Evolutionary conservation across 2,888 invertebrate genomes (phyloP).

Genomic region (Apoda limacodes): DNA sequence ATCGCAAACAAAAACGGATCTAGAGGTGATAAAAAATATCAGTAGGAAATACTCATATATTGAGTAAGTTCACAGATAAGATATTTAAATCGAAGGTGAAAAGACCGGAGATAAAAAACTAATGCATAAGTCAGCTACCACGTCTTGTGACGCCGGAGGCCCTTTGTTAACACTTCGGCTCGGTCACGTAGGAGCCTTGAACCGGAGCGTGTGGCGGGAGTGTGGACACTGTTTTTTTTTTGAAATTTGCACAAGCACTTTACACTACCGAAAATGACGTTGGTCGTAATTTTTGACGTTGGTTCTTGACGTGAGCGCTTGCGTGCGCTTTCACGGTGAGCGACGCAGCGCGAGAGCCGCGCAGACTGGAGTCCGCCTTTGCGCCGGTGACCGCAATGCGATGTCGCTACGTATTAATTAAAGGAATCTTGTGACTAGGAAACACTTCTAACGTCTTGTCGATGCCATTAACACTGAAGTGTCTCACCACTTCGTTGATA

Average conservation of each 20-base stretch:
- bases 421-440: slow-evolving; percentile 34
- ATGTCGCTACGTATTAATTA: slow-evolving; percentile 41
- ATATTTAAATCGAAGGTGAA: slow-evolving; percentile 52
- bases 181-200: slow-evolving; percentile 53
- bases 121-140: slow-evolving; percentile 34
- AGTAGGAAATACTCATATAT: no score
- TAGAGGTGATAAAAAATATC: no score
- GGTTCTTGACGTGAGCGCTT: slow-evolving; percentile 2
- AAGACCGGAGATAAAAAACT: slow-evolving; percentile 50
- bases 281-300: slow-evolving; percentile 12
- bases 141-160: slow-evolving; percentile 44
- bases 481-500: slow-evolving; percentile 17
- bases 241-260: slow-evolving; percentile 39
- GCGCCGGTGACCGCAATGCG: slow-evolving; percentile 24
- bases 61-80: slow-evolving; percentile 46
- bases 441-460: slow-evolving; percentile 25
- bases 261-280: slow-evolving; percentile 21
- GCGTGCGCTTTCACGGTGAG: background rate
- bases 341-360: slow-evolving; percentile 24
- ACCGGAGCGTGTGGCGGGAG: slow-evolving; percentile 19
- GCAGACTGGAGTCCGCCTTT: slow-evolving; percentile 36
- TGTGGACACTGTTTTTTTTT: slow-evolving; percentile 22
- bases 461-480: slow-evolving; percentile 35
- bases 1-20: slow-evolving; percentile 32
- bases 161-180: slow-evolving; percentile 47